Base-by-base conservation (phyloP, 2,888 invertebrate species). In the Xylota segnis region DNA sequence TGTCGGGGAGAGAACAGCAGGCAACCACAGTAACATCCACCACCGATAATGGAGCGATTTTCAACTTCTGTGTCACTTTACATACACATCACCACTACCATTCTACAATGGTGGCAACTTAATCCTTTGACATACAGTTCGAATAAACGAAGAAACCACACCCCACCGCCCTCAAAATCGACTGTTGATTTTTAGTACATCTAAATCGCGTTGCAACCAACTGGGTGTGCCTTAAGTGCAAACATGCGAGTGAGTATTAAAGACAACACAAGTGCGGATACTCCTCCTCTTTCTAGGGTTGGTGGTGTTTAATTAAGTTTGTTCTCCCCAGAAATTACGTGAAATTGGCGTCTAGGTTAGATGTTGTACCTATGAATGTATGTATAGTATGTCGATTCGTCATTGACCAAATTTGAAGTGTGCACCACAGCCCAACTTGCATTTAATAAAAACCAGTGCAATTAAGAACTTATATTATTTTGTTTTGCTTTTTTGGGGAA, bases 121-220 rank as follows among this genome's bases (percentile, higher is more conserved):
- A 83, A 83, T 83, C 78, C 83, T 78, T 83, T 83, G 78, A 68
- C 68, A 78, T 61, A 68, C 34, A 66, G 72, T 74, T 78, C 56
- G 68, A 78, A 68, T 56, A 71, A 78, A 50, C 47, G 74, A 61
- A 50, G 63, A 43, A 72, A 78, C 72, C 83, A 63, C 83, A 78
- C 78, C 78, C 54, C 83, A 56, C 16, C 34, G 50, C 29, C 40
- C 47, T 18, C 27, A 10, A 58, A 76, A 83, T 78, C 66, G 66
- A 72, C 77, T 78, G 54, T 66, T 83, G 40, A 66, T 59, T 65
- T 34, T 83, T 29, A 56, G 40, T 68, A 40, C 61, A 37, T 63
- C 68, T 47, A 56, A 78, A 56, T 78, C 56, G 83, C 63, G 50
- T 14, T 78, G 23, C 40, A 74, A 63, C 40, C 61, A 70, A 63